A percentile compares a stretch with the other conserved stretches of the same genome.
These are phyloP conservation scores for Turnix velox DNA, from an alignment of 2,113 vertebrate species.

Conservation along the genomic window DNA sequence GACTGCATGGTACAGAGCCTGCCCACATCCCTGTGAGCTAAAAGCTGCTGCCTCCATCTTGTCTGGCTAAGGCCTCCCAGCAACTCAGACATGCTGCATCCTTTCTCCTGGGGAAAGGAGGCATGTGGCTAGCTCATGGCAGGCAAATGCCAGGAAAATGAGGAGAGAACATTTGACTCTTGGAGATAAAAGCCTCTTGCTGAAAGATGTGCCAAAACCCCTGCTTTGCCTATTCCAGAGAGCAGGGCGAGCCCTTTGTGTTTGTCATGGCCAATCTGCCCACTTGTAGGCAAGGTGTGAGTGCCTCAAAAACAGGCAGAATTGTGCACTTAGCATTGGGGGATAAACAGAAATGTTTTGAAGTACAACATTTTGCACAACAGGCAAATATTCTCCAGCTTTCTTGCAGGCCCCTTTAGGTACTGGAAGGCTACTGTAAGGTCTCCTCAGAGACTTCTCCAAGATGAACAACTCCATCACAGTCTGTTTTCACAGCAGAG, in stretches of 20 bases:
- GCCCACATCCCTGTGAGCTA: neutral
- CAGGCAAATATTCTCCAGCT: neutral
- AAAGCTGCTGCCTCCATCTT: neutral
- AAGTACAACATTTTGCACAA: neutral
- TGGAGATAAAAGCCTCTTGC: neutral
- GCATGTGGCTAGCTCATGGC: neutral
- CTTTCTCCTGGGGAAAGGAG: neutral
- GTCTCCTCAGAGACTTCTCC: too few relatives aligned
- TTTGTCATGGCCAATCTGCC: neutral
- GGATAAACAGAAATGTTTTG: neutral
- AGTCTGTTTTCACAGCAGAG: too few relatives aligned
- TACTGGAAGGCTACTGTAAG: too few relatives aligned
- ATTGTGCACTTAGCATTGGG: neutral
- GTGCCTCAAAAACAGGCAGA: neutral
- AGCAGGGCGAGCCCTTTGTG: neutral
- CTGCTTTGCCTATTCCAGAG: neutral
- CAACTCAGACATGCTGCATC: neutral
- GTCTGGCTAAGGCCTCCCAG: neutral
- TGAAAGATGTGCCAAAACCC: neutral
- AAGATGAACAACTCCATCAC: too few relatives aligned
- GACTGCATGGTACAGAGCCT: neutral
- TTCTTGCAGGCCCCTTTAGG: too few relatives aligned
- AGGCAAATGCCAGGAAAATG: slow-evolving; percentile 15
- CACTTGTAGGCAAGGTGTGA: neutral
- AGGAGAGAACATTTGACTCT: neutral